Evolutionary conservation across 2,113 vertebrate genomes (phyloP), one percentile per base, ranked within the genome.

Genomic region (Petrocephalus zakoni): DNA sequence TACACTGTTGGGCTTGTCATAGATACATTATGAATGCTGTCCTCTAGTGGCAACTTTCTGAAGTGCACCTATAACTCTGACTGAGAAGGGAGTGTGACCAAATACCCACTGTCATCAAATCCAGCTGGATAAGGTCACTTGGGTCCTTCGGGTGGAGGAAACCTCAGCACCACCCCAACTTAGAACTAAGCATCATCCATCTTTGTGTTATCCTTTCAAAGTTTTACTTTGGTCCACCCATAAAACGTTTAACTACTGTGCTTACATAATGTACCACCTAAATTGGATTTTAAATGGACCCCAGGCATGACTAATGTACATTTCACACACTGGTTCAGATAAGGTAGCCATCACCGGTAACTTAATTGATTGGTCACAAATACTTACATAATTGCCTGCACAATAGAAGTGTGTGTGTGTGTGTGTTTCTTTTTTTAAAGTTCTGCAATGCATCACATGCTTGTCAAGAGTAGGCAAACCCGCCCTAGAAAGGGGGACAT

Each of bases 301-400:
- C 55, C 49, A 22, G 7, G 53, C 21, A 25, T 88, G 88, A 88
- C 52, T 61, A 88, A 88, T 84, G 34, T 42, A 49, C 17, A 58
- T 83, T 47, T 88, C 22, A 83, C 75, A 22, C 22, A 55, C 37
- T n/a, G 55, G 5, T 49, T 25, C 29, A 3, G 88, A 61, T 88
- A 88, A 88, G 88, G 37, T 5, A 46, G 58, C 58, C 19, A 42
- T 19, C 22, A 47, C 15, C 46, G 72, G 46, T 22, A 37, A 19
- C 15, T 42, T 81, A 19, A 46, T n/a, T 61, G 42, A 21, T 47
- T 49, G 19, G n/a, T 47, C 21, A 61, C 3, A 25, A 52, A 83
- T 34, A 51, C 37, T 13, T 29, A 34, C 42, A 42, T 84, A 17
- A 88, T 21, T 19, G n/a, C 13, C 78, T 88, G 21, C 42, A 21